Evolutionary conservation across 2,888 invertebrate genomes (phyloP).

Genomic region (Agrilus mali): DNA sequence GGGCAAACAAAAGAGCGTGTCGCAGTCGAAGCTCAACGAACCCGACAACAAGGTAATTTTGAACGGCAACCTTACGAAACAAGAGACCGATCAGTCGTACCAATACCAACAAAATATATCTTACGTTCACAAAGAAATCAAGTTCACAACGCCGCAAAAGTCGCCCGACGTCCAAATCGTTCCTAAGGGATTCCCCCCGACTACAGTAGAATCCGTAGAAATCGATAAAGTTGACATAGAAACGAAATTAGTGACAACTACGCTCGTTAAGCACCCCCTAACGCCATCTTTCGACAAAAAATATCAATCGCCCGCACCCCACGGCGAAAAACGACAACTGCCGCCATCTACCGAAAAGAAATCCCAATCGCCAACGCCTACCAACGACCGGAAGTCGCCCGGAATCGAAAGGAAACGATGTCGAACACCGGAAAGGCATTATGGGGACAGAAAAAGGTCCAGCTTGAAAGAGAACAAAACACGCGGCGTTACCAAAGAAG

Average conservation of each 20-base stretch:
- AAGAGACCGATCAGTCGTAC: too few species aligned
- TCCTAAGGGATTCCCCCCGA: conserved; percentile 15
- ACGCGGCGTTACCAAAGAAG: conserved; percentile 13
- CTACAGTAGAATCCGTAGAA: conserved; percentile 4
- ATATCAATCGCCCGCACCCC: too few species aligned
- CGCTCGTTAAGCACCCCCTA: too few species aligned
- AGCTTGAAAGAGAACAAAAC: conserved; percentile 1
- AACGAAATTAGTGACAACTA: too few species aligned
- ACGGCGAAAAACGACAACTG: too few species aligned
- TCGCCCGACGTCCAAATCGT: conserved; percentile 18
- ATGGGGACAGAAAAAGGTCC: conserved; percentile 3
- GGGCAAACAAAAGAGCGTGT: too few species aligned
- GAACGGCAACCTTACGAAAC: too few species aligned
- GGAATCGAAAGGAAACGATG: conserved; percentile 4
- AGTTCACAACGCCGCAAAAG: conserved; percentile 9
- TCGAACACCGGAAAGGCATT: conserved; percentile 4
- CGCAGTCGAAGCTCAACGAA: too few species aligned
- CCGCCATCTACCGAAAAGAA: background rate
- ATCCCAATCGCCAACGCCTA: conserved; percentile 9
- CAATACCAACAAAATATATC: too few species aligned
- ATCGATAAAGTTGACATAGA: conserved; percentile 4
- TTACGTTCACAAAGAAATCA: too few species aligned
- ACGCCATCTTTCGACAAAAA: too few species aligned
- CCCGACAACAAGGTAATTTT: too few species aligned
- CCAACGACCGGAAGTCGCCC: conserved; percentile 2